phyloP scores from a whole-genome alignment of 2,113 vertebrate genomes.

The Muscicapa adusta region DNA sequence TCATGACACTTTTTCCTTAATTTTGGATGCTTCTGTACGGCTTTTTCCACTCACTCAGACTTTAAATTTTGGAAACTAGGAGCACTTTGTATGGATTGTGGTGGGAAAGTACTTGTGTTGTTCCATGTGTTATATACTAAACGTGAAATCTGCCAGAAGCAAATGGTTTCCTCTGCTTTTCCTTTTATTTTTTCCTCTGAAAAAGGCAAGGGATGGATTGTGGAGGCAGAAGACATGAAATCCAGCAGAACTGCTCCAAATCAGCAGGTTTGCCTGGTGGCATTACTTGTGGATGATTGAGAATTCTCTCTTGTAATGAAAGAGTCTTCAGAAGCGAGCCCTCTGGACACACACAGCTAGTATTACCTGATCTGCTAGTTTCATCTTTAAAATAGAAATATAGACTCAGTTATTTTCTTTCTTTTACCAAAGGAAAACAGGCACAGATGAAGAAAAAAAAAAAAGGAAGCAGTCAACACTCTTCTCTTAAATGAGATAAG shows the following conservation, averaged over 20 bases:
- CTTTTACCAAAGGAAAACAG: not conserved
- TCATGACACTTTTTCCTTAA: not conserved
- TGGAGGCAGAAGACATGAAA: not conserved
- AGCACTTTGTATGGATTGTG: not conserved
- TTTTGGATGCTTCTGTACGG: not conserved
- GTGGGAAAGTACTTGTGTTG: not conserved
- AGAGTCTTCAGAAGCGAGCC: not conserved
- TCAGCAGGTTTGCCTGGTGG: not conserved
- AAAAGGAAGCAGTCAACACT: not conserved
- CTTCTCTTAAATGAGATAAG: not conserved
- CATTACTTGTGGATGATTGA: rapidly evolving
- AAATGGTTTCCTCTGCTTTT: not conserved
- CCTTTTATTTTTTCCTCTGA: not conserved
- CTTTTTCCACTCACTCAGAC: not conserved
- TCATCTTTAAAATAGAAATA: not conserved
- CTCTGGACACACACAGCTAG: not conserved
- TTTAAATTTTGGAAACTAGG: not conserved
- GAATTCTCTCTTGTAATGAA: not conserved
- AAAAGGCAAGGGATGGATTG: not conserved
- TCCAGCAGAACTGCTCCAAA: not conserved
- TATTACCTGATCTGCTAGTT: not conserved
- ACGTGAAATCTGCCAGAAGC: not conserved
- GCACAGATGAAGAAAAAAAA: not conserved
- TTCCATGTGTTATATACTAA: not conserved
- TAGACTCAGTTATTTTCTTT: not conserved